Conservation (phyloP, 2,113 vertebrate genomes). For the Pagrus major region DNA sequence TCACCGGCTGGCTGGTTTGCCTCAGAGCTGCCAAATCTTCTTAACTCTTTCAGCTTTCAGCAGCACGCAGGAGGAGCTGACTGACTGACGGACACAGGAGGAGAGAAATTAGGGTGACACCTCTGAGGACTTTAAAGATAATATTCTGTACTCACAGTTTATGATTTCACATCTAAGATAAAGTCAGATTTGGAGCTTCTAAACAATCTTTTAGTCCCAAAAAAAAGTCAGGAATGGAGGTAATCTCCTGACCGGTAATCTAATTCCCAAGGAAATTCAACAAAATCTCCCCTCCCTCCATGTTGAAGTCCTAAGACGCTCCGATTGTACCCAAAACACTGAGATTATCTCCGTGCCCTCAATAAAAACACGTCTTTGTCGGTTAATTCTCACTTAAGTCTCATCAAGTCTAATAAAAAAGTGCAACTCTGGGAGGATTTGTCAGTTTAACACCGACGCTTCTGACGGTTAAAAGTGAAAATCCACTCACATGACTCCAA, state of each 20-base stretch:
- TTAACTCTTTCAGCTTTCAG: constrained; percentile 77
- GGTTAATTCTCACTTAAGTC: neutral
- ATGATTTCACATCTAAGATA: no score
- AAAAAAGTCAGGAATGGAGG: neutral
- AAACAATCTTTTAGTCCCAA: neutral
- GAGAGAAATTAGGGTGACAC: neutral
- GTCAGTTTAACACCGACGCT: neutral
- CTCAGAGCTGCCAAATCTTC: constrained; percentile 74
- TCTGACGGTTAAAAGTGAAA: no score
- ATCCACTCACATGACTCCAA: neutral
- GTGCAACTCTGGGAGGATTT: neutral
- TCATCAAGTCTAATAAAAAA: neutral
- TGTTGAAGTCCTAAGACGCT: neutral
- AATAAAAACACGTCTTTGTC: neutral
- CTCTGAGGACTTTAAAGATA: neutral
- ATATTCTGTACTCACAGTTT: neutral
- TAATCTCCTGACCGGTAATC: constrained; percentile 37
- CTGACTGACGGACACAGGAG: neutral
- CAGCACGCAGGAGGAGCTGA: constrained; percentile 42
- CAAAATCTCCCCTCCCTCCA: constrained; percentile 9
- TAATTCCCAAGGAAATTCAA: constrained; percentile 22
- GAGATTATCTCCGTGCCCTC: constrained; percentile 14
- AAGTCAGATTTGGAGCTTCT: no score
- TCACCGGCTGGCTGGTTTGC: constrained; percentile 60
- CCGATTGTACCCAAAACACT: constrained; percentile 15